A percentile compares a stretch with the other conserved stretches of the same genome.
Conservation (phyloP, 2,113 vertebrate genomes). For the Phycodurus eques region DNA sequence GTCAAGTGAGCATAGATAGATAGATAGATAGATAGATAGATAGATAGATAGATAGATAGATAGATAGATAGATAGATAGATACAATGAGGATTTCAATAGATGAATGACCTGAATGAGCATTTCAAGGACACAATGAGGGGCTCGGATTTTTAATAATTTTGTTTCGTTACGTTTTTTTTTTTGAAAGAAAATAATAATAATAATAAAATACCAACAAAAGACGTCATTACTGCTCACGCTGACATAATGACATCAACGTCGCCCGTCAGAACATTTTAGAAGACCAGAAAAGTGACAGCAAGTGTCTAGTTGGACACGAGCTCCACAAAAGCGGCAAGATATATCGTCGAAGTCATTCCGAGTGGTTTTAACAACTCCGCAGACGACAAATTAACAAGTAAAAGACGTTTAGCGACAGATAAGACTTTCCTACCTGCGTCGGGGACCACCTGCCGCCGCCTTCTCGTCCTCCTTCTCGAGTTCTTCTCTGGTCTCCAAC, state of each 20-base stretch:
- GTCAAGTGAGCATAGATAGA: too few relatives aligned
- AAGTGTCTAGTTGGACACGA: background rate
- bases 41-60: too few relatives aligned
- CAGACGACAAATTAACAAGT: background rate
- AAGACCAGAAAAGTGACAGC: background rate
- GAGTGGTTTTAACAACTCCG: background rate
- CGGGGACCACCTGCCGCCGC: background rate
- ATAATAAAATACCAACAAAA: background rate
- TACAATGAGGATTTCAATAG: constrained; percentile 10
- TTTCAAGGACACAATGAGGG: constrained; percentile 2
- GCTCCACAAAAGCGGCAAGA: background rate
- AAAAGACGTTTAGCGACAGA: background rate
- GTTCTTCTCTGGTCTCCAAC: background rate
- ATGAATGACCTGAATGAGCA: background rate
- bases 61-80: too few relatives aligned
- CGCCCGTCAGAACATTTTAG: background rate
- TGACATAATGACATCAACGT: background rate
- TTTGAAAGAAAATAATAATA: background rate
- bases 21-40: background rate
- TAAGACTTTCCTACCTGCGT: background rate
- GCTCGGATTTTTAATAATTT: background rate
- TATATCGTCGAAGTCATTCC: background rate
- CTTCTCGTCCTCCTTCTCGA: background rate
- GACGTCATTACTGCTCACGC: background rate
- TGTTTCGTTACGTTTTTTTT: background rate